Evolutionary conservation across 2,113 vertebrate species (phyloP).

Genomic region (Ramphastos sulfuratus): DNA sequence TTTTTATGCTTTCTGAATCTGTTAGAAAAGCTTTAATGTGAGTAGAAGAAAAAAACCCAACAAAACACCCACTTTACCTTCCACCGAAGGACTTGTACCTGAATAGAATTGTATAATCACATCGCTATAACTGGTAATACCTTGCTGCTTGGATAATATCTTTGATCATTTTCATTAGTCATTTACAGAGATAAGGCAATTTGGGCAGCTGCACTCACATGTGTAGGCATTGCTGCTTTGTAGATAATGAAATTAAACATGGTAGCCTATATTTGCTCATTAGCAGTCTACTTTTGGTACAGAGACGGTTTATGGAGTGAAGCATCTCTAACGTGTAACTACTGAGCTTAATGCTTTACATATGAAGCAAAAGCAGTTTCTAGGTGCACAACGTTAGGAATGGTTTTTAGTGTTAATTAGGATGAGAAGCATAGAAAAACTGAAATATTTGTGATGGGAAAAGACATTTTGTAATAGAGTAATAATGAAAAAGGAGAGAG

Average conservation of each 20-base stretch:
- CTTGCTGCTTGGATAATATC: not conserved
- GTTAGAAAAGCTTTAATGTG: not conserved
- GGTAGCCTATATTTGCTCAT: not conserved
- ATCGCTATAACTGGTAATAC: not conserved
- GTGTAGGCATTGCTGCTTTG: not conserved
- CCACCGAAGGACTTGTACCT: not conserved
- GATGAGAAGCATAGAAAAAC: not conserved
- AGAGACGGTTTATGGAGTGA: not conserved
- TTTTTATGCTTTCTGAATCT: not conserved
- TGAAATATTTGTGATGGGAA: conserved; percentile 22
- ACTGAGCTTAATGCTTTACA: not conserved
- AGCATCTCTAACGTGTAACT: not conserved
- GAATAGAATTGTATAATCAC: not conserved
- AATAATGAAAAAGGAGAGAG: not conserved
- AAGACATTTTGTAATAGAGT: conserved; percentile 1
- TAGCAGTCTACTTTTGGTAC: not conserved
- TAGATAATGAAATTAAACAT: not conserved
- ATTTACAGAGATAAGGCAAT: not conserved
- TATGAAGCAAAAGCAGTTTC: conserved; percentile 2
- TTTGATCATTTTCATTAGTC: not conserved
- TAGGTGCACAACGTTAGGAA: not conserved
- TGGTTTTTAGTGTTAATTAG: conserved; percentile 26
- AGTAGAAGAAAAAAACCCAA: not conserved
- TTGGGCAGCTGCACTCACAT: not conserved
- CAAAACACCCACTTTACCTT: not conserved